phyloP scores from a whole-genome alignment of 2,113 vertebrate genomes.

The Hydropotes inermis region DNA sequence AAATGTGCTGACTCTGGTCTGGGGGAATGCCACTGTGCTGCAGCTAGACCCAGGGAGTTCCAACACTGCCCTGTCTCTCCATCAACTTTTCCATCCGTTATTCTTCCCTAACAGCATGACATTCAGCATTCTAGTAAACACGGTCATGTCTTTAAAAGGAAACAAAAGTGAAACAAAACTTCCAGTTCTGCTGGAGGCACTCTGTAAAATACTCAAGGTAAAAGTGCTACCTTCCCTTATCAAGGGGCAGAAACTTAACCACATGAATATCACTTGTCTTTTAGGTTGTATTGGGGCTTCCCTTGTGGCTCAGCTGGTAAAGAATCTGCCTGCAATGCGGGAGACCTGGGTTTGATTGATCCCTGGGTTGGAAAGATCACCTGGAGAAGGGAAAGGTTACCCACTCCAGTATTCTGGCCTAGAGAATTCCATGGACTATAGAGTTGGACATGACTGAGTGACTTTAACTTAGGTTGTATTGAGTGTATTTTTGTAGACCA shows the following conservation, averaged over 20 bases:
- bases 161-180: neutral
- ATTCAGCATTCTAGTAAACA: neutral
- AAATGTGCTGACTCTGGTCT: neutral
- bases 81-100: neutral
- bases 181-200: neutral
- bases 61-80: neutral
- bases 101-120: neutral
- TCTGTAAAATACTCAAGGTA: neutral
- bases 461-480: neutral
- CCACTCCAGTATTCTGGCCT: neutral
- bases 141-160: neutral
- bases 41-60: neutral
- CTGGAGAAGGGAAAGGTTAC: neutral
- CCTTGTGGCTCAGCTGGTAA: neutral
- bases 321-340: accelerated
- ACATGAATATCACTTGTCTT: neutral
- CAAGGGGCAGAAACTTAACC: neutral
- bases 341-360: neutral
- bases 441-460: neutral
- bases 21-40: neutral
- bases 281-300: neutral
- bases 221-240: neutral
- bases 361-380: neutral
- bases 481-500: neutral
- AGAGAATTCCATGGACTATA: neutral